A percentile compares a stretch with the other conserved stretches of the same genome.
These are phyloP conservation scores for Mimas tiliae DNA, from an alignment of 2,888 invertebrate genomes.

Conservation along the genomic window DNA sequence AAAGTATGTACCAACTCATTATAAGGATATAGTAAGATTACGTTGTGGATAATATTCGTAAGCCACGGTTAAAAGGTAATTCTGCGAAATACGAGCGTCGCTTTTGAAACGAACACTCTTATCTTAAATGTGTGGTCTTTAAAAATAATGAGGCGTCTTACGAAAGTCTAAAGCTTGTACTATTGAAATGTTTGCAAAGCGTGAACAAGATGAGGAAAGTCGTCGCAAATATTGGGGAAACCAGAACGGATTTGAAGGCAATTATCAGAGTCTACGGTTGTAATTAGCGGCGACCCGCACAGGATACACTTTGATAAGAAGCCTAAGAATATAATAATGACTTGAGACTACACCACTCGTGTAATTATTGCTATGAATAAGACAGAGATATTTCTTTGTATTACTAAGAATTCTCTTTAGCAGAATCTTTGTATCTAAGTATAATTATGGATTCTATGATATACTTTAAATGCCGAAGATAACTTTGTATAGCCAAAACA, in stretches of 20 bases:
- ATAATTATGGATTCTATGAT: background rate
- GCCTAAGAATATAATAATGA: constrained; percentile 23
- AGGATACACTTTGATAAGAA: constrained; percentile 35
- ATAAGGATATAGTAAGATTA: background rate
- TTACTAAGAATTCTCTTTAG: background rate
- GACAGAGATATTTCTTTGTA: constrained; percentile 4
- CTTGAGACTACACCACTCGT: constrained; percentile 2
- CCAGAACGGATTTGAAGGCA: constrained; percentile 54
- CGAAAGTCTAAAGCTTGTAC: constrained; percentile 17
- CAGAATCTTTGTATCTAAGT: background rate
- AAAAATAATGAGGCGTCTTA: constrained; percentile 29
- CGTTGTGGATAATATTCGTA: constrained; percentile 3
- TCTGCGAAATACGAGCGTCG: constrained; percentile 4
- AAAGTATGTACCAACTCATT: background rate
- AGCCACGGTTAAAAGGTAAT: constrained; percentile 1
- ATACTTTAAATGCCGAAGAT: background rate
- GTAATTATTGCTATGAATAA: constrained; percentile 18
- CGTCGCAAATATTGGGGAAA: constrained; percentile 50
- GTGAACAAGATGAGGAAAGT: constrained; percentile 42
- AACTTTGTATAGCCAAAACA: background rate
- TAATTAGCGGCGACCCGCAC: constrained; percentile 58
- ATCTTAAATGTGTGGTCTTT: constrained; percentile 30
- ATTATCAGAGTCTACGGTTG: constrained; percentile 63
- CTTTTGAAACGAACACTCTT: constrained; percentile 23
- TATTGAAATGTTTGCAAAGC: constrained; percentile 28